Percentiles rank a stretch among this genome's conserved stretches.
phyloP scores from a whole-genome alignment of 2,113 vertebrate species.

The Centropus bengalensis region DNA sequence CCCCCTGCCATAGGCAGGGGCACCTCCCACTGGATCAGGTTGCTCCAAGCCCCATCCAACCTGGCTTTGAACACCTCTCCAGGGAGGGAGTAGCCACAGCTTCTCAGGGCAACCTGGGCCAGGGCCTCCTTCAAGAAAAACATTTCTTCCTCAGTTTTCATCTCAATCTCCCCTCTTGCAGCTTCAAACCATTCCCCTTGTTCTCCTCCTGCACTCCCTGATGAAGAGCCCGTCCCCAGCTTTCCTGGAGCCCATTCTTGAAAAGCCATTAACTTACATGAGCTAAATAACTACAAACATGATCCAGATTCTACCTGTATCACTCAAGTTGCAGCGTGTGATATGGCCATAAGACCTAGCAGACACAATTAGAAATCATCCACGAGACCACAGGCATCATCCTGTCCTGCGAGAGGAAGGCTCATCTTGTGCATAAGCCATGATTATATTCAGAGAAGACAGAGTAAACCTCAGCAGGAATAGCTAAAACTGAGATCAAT shows the following conservation, averaged over 20 bases:
- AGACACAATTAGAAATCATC: neutral
- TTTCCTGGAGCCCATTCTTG: neutral
- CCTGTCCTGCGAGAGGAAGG: neutral
- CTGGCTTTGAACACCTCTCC: no score
- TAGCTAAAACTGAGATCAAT: neutral
- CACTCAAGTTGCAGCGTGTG: neutral
- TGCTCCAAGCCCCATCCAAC: no score
- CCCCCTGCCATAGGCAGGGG: no score
- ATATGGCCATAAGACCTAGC: neutral
- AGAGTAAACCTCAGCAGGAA: neutral
- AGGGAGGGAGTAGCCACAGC: no score
- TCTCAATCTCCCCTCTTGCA: no score
- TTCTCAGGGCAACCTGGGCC: no score
- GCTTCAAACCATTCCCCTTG: no score
- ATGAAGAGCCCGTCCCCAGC: no score
- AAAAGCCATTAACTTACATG: neutral
- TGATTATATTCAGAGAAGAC: neutral
- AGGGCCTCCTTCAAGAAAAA: no score
- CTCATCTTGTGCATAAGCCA: fast-evolving
- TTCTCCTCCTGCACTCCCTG: no score
- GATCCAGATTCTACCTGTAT: neutral
- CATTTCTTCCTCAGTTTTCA: no score
- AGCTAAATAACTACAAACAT: neutral
- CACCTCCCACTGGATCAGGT: no score
- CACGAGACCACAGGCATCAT: neutral